Evolutionary conservation across 1,140 invertebrate species (phyloP).

Genomic region (Pachypsylla venusta): DNA sequence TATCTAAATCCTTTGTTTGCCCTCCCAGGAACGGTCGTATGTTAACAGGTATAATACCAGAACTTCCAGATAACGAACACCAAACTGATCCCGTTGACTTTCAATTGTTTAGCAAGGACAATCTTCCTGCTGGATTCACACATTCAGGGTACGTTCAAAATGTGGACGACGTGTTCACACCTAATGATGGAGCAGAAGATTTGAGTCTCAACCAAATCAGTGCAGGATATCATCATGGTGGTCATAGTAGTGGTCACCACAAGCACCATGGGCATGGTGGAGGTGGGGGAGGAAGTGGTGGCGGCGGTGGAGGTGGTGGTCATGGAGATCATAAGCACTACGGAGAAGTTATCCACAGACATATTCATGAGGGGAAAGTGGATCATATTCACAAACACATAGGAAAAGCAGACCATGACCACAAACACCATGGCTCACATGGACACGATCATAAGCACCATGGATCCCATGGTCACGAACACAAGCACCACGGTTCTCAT

Average conservation of each 20-base stretch:
- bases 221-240: conserved; percentile 7
- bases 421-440: conserved; percentile 15
- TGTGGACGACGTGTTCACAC: conserved; percentile 4
- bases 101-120: conserved; percentile 9
- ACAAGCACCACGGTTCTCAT: conserved; percentile 14
- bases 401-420: conserved; percentile 17
- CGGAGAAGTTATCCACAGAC: conserved; percentile 19
- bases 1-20: no score
- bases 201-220: not conserved
- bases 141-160: conserved; percentile 2
- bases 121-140: conserved; percentile 6
- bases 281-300: conserved; percentile 15
- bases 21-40: conserved; percentile 2
- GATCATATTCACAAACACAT: conserved; percentile 20
- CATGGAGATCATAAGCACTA: conserved; percentile 19
- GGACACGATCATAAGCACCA: conserved; percentile 17
- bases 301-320: conserved; percentile 13
- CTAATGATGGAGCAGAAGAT: conserved; percentile 1
- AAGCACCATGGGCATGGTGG: not conserved
- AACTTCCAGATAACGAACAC: conserved; percentile 1
- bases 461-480: conserved; percentile 14
- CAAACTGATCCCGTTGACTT: conserved; percentile 7
- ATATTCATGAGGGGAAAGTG: conserved; percentile 19
- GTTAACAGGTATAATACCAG: not conserved
- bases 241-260: conserved; percentile 10